phyloP scores from a whole-genome alignment of 1,140 invertebrate genomes.

The Mactra quadrangularis region DNA sequence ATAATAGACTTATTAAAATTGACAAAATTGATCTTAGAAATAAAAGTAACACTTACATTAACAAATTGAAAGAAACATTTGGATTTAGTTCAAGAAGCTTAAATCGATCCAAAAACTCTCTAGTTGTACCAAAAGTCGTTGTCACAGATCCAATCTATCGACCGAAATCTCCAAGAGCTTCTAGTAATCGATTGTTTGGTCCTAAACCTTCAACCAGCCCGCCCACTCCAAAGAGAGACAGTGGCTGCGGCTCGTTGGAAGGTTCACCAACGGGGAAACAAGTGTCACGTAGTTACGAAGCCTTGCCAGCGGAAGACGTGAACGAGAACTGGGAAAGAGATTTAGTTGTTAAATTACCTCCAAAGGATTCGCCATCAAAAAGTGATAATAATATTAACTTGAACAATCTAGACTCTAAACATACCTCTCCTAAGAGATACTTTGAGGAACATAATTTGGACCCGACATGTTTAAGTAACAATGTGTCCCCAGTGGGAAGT shows the following conservation, averaged over 20 bases:
- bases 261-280: slow-evolving; percentile 52
- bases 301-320: slow-evolving; percentile 56
- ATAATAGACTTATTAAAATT: slow-evolving; percentile 81
- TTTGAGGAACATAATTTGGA: slow-evolving; percentile 2
- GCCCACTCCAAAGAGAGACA: slow-evolving; percentile 62
- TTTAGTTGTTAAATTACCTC: slow-evolving; percentile 31
- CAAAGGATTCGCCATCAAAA: background rate
- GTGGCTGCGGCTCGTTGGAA: slow-evolving; percentile 66
- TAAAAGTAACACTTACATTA: slow-evolving; percentile 76
- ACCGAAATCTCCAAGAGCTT: slow-evolving; percentile 29
- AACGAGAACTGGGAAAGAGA: slow-evolving; percentile 23
- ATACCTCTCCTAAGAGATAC: slow-evolving; percentile 1
- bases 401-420: slow-evolving; percentile 17
- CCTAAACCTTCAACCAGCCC: slow-evolving; percentile 17
- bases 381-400: slow-evolving; percentile 9
- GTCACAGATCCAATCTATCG: slow-evolving; percentile 60
- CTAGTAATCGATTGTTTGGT: slow-evolving; percentile 6
- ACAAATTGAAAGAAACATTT: slow-evolving; percentile 75
- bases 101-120: slow-evolving; percentile 76
- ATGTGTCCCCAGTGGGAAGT: slow-evolving; percentile 41
- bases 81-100: slow-evolving; percentile 77
- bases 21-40: slow-evolving; percentile 77
- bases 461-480: slow-evolving; percentile 17
- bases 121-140: slow-evolving; percentile 70
- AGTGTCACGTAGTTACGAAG: slow-evolving; percentile 39